Base-by-base conservation (phyloP, 2,797 vertebrate species). In the Steatocranus sp. region DNA sequence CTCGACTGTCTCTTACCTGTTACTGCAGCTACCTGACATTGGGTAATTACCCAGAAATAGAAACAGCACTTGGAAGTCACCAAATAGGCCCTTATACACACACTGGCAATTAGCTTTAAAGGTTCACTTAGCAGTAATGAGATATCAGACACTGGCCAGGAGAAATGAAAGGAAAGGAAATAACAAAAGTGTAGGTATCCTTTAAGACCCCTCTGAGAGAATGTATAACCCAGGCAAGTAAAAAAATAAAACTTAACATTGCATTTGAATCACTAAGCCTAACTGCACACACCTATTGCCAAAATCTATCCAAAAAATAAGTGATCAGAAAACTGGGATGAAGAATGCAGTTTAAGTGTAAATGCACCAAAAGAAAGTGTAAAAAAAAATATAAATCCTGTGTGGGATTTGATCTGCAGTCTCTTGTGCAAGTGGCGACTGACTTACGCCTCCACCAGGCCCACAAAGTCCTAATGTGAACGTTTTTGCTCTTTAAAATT, bases 1-100 rank as follows among this genome's bases (percentile, higher is more conserved):
- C 41, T 78, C 66, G 36, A 56, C 38, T 79, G 56, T 79, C 81
- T 68, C 61, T 81, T 79, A 90, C 90, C 82, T 87, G 86, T 87
- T 87, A 85, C 76, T 76, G 86, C 66, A 30, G 85, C 74, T 79
- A 76, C 48, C 89, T 91, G 88, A 79, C 77, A 82, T 70, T 53
- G 68, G 92, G 46, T 89, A 93, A 94, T 93, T 91, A 93, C 83
- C 85, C 83, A 87, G 68, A 79, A 88, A 86, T 49, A 81, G 77
- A 86, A 77, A 80, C 2, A 23, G 75, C 81, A 89, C 85, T 87
- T 32, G 36, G 80, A 88, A 75, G 77, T 86, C 53, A 78, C 83
- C 84, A 88, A 78, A 68, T 87, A 85, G 68, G 70, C 84, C 81
- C 80, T 81, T 78, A 82, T 81, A 89, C 82, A 91, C 82, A 91